Conservation (phyloP, 1,140 invertebrate genomes). For the Mactra quadrangularis region DNA sequence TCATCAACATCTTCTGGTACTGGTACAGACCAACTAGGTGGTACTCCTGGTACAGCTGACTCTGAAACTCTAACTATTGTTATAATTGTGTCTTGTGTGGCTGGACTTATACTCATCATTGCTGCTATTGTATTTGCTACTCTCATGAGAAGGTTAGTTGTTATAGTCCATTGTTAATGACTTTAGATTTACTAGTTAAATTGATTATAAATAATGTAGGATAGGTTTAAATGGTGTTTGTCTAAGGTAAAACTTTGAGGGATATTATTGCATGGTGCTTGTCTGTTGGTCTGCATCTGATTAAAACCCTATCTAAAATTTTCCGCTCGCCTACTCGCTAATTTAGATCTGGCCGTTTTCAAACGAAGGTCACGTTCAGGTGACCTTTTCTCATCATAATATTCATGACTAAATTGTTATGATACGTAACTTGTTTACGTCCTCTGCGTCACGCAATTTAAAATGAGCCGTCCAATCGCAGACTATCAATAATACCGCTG, state of each 20-base stretch:
- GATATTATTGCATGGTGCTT: background rate
- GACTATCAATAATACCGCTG: no score
- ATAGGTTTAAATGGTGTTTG: background rate
- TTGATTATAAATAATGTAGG: background rate
- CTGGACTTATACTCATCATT: background rate
- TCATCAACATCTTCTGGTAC: background rate
- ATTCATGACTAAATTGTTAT: no score
- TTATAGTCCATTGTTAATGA: background rate
- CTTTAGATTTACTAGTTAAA: background rate
- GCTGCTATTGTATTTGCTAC: background rate
- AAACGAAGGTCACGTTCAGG: no score
- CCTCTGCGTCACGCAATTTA: no score
- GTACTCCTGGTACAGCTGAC: background rate
- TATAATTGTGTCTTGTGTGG: background rate
- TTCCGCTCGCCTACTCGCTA: no score
- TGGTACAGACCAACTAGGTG: background rate
- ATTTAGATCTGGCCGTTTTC: no score
- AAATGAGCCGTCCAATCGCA: no score
- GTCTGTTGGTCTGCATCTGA: no score
- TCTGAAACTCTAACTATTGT: background rate
- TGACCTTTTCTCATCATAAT: no score
- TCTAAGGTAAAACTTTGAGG: background rate
- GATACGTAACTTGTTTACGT: no score
- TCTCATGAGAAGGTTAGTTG: conserved; percentile 1
- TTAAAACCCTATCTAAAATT: no score